Percentiles rank a stretch among this genome's conserved stretches.
Conservation (phyloP, 2,113 vertebrate genomes). For the Sprattus sprattus region DNA sequence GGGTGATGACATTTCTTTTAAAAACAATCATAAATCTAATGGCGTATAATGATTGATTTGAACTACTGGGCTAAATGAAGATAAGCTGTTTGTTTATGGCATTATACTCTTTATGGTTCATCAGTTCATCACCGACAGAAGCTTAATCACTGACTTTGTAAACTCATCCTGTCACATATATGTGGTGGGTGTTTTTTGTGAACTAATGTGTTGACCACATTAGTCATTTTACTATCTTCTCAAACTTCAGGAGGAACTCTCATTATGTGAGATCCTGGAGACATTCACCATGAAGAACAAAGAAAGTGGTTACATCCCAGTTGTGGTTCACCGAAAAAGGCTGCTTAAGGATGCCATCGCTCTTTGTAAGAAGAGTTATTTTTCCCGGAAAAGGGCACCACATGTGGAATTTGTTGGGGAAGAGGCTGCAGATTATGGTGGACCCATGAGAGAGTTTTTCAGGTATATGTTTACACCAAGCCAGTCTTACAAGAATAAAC, state of each 20-base stretch:
- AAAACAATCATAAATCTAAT: no score
- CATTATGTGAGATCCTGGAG: not conserved
- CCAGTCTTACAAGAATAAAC: not conserved
- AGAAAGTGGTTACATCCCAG: not conserved
- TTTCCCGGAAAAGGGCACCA: slow-evolving; percentile 55
- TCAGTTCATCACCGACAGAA: not conserved
- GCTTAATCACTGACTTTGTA: not conserved
- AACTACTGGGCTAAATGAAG: no score
- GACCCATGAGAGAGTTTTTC: slow-evolving; percentile 62
- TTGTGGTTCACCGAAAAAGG: not conserved
- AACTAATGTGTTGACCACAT: no score
- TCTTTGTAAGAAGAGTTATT: slow-evolving; percentile 33
- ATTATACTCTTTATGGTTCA: not conserved
- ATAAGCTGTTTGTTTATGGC: no score
- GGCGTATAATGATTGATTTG: no score
- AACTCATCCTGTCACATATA: no score
- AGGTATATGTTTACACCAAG: slow-evolving; percentile 49
- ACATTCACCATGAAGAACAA: not conserved
- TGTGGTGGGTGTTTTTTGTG: no score
- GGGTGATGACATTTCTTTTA: not conserved
- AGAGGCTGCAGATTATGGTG: slow-evolving; percentile 36
- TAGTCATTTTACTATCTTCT: not conserved
- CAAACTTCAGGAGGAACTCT: not conserved
- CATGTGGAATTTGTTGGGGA: slow-evolving; percentile 56
- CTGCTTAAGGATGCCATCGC: not conserved